Base-by-base conservation (phyloP, 1,140 invertebrate genomes). In the Saxidomus purpurata region DNA sequence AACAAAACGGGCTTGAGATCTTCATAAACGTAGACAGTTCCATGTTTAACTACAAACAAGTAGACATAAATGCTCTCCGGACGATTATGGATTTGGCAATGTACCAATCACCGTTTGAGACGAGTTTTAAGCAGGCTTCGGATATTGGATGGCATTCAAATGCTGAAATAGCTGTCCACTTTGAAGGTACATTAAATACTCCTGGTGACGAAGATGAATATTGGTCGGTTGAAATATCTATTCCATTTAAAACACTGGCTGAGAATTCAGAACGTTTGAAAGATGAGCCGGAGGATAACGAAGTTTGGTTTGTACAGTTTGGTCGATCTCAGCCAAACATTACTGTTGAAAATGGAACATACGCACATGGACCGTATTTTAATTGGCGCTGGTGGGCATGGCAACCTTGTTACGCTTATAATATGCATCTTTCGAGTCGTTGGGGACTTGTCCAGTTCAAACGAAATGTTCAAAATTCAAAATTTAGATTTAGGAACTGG, bases 401-500 rank as follows among this genome's bases (percentile, higher is more conserved):
- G 77, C 77, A 81, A 25, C 77, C 77, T n/a, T 81, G 77, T 59
- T 47, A 59, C 19, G 77, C 77, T 1, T 40, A 55, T 31, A 81
- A 81, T 40, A 28, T 81, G 19, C 77, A 55, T 43, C 31, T 81
- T 3, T 49, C 55, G 31, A n/a, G 34, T 31, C 77, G 77, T 9
- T 81, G 77, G 77, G 77, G 77, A 25, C 36, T 81, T 8, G 38
- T 81, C 36, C 77, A 81, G 36, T 81, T 81, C 36, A 81, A 81
- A 81, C 36, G 19, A 9, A 25, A 61, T 31, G 59, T 9, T 4
- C 1, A 28, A 22, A 49, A 81, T 25, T 31, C 3, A 25, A 59
- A 25, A 28, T 81, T 81, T 55, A 55, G 2, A 9, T 81, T 55
- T 38, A 47, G 2, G 15, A 55, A 81, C 9, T 81, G 77, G 77